Conservation (phyloP, 2,888 invertebrate species). For the Thecocarcelia acutangulata region DNA sequence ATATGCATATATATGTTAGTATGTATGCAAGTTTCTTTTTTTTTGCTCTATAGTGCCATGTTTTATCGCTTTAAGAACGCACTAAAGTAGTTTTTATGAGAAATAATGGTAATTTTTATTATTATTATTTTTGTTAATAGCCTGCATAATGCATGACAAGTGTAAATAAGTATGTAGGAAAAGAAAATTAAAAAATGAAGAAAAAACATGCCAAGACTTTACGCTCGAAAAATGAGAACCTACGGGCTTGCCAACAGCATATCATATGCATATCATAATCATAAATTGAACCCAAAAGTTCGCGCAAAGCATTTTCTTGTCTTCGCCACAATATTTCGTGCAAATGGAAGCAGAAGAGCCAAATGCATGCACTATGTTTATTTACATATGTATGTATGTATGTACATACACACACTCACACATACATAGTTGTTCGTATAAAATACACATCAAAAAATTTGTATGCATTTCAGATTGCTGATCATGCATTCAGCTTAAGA, state of each 20-base stretch:
- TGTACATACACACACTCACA: neutral
- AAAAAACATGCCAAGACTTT: too few relatives aligned
- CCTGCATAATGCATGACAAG: too few relatives aligned
- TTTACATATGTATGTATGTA: too few relatives aligned
- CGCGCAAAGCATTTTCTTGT: neutral
- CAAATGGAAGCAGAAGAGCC: constrained; percentile 9
- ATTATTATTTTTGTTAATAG: too few relatives aligned
- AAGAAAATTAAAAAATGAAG: too few relatives aligned
- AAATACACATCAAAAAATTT: constrained; percentile 24
- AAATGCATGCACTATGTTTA: too few relatives aligned
- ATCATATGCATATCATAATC: too few relatives aligned
- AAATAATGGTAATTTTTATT: neutral
- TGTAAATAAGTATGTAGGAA: too few relatives aligned
- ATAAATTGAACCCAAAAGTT: neutral
- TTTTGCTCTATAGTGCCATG: too few relatives aligned
- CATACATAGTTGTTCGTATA: constrained; percentile 1
- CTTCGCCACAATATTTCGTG: constrained; percentile 39
- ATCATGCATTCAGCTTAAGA: constrained; percentile 43
- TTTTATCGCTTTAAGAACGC: too few relatives aligned
- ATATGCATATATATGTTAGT: too few relatives aligned
- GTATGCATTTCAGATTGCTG: constrained; percentile 24
- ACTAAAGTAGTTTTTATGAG: neutral
- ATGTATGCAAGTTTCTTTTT: too few relatives aligned
- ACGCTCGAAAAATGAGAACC: neutral
- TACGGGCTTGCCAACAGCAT: neutral